These are phyloP conservation scores for Andricus quercusramuli DNA, from an alignment of 2,888 invertebrate genomes.

Conservation along the genomic window DNA sequence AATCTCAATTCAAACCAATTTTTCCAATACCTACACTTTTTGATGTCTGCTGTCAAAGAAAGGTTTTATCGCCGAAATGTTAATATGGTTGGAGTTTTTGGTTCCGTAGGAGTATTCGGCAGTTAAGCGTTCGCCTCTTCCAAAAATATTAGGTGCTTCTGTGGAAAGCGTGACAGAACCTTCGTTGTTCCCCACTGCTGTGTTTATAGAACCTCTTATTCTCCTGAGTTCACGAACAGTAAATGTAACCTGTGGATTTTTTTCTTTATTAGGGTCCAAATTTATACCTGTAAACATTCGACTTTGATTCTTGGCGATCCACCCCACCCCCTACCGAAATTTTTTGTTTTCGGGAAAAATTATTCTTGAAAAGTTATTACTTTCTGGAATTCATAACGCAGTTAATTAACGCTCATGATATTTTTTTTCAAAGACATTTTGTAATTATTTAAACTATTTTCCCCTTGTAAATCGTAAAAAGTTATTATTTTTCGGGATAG, in stretches of 20 bases:
- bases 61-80: conserved; percentile 90
- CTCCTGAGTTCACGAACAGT: conserved; percentile 90
- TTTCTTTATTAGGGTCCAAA: background rate
- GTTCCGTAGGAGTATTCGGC: conserved; percentile 93
- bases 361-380: too few relatives aligned
- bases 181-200: conserved; percentile 94
- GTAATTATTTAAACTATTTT: too few relatives aligned
- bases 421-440: too few relatives aligned
- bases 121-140: conserved; percentile 91
- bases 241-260: conserved; percentile 86
- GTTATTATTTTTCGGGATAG: too few relatives aligned
- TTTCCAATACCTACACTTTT: conserved; percentile 82
- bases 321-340: too few relatives aligned
- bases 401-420: too few relatives aligned
- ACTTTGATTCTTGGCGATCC: too few relatives aligned
- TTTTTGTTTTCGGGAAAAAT: too few relatives aligned
- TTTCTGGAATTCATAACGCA: too few relatives aligned
- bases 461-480: too few relatives aligned
- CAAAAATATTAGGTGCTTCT: conserved; percentile 90
- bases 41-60: conserved; percentile 85
- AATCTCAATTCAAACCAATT: background rate
- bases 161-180: conserved; percentile 89
- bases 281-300: too few relatives aligned
- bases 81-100: conserved; percentile 89
- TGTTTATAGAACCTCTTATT: conserved; percentile 91